phyloP scores from a whole-genome alignment of 2,113 vertebrate genomes.

The Gymnocephalus cernua region DNA sequence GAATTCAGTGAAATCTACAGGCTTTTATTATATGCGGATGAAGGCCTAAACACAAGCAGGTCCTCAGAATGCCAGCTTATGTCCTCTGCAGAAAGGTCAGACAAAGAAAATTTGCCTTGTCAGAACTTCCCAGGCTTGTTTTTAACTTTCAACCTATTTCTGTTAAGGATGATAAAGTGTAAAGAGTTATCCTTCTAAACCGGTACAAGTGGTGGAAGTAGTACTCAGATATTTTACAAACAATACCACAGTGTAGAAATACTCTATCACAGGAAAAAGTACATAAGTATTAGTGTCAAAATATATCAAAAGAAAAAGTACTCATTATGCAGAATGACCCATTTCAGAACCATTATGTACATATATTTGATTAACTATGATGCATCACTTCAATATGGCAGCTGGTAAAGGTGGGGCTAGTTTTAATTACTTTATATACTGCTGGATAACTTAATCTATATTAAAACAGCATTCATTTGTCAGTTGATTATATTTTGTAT shows the following conservation, averaged over 20 bases:
- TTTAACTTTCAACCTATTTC: slow-evolving; percentile 11
- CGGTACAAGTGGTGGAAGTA: neutral
- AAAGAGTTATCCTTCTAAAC: neutral
- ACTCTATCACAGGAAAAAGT: neutral
- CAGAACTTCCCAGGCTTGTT: slow-evolving; percentile 65
- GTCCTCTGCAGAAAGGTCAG: slow-evolving; percentile 36
- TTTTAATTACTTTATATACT: neutral
- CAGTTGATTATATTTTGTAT: neutral
- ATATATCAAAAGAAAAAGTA: neutral
- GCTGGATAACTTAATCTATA: neutral
- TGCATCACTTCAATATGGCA: neutral
- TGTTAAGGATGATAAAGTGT: neutral
- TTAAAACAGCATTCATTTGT: neutral
- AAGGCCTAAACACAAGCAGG: slow-evolving; percentile 29
- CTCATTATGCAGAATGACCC: neutral
- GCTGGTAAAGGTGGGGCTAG: neutral
- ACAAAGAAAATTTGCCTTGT: slow-evolving; percentile 55
- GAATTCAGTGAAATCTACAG: slow-evolving; percentile 37
- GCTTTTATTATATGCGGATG: slow-evolving; percentile 40
- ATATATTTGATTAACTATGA: neutral
- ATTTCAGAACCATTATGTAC: neutral
- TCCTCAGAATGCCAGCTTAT: slow-evolving; percentile 16
- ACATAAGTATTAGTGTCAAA: neutral
- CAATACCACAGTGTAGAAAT: neutral
- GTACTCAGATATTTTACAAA: neutral